These are phyloP conservation scores for Ptychobarbus kaznakovi DNA, from an alignment of 2,797 vertebrate genomes.

Conservation along the genomic window DNA sequence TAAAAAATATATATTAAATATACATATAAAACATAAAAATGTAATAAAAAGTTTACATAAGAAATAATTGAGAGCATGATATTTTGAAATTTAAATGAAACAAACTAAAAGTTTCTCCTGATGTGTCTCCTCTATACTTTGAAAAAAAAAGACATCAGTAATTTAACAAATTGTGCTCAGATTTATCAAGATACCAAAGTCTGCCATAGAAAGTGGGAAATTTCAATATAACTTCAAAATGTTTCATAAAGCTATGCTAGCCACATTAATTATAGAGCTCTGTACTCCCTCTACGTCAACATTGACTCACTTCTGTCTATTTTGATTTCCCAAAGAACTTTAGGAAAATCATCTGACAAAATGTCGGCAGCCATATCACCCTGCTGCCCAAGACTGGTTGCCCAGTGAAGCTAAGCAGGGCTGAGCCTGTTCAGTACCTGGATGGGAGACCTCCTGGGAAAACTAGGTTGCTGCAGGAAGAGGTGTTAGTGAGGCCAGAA, in stretches of 20 bases:
- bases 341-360: background rate
- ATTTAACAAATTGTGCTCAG: background rate
- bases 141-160: background rate
- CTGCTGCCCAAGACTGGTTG: too few species aligned
- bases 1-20: background rate
- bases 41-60: too few species aligned
- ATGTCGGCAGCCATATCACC: too few species aligned
- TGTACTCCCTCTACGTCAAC: constrained; percentile 9
- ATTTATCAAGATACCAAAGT: background rate
- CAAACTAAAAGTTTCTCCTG: background rate
- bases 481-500: too few species aligned
- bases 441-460: too few species aligned
- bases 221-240: background rate
- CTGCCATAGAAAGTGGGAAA: background rate
- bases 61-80: background rate
- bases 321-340: constrained; percentile 5
- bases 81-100: background rate
- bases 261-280: constrained; percentile 80
- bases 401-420: too few species aligned
- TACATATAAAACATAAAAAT: too few species aligned
- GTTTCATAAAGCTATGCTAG: constrained; percentile 56
- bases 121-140: background rate
- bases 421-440: too few species aligned
- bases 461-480: too few species aligned
- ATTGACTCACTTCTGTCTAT: background rate